These are phyloP conservation scores for Pristionchus arcanus DNA, from an alignment of 2,888 invertebrate genomes.

Conservation along the genomic window DNA sequence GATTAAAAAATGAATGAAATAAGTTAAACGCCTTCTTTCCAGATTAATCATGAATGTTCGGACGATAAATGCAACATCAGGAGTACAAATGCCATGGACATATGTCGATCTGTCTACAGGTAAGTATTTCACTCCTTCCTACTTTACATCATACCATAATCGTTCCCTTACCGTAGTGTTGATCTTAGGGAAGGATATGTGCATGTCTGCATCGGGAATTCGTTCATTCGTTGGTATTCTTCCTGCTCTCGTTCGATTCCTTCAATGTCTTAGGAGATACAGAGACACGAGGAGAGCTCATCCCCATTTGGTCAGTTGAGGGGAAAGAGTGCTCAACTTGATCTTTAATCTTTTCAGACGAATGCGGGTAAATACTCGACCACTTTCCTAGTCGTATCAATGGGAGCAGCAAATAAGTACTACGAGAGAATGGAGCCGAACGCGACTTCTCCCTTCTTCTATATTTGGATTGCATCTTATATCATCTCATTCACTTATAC, in stretches of 20 bases:
- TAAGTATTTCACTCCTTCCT: conserved; percentile 54
- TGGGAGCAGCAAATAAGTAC: conserved; percentile 81
- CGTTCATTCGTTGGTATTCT: conserved; percentile 92
- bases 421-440: conserved; percentile 85
- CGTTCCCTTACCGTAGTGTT: background rate
- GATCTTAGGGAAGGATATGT: conserved; percentile 81
- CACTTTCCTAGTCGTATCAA: conserved; percentile 94
- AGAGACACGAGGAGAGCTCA: conserved; percentile 93
- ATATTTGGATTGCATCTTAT: conserved; percentile 88
- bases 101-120: conserved; percentile 77
- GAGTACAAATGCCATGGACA: conserved; percentile 77
- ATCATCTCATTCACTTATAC: conserved; percentile 91
- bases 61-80: conserved; percentile 74
- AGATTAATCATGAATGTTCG: conserved; percentile 64
- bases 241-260: conserved; percentile 98
- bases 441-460: conserved; percentile 75
- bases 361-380: conserved; percentile 99
- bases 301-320: conserved; percentile 85
- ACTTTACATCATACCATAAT: background rate
- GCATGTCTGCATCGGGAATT: conserved; percentile 85
- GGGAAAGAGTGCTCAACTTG: background rate
- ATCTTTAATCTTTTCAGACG: conserved; percentile 76
- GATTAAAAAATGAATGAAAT: background rate
- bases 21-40: conserved; percentile 50
- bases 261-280: conserved; percentile 95